Conservation (phyloP, 2,888 invertebrate genomes). For the Mimas tiliae region DNA sequence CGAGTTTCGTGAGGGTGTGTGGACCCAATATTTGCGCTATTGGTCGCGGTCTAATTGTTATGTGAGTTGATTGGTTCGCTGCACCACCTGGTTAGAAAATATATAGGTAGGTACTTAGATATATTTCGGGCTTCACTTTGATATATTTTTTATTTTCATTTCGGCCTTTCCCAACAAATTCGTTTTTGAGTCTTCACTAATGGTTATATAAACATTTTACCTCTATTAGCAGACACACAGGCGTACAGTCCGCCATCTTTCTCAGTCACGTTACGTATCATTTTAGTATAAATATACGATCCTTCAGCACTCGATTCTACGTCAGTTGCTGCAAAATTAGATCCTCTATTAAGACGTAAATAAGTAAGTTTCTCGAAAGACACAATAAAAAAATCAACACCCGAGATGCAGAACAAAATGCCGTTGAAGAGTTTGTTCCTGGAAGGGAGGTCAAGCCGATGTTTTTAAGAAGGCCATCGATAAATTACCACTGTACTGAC, state of each 20-base stretch:
- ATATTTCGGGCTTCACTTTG: too few species aligned
- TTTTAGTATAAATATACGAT: constrained; percentile 55
- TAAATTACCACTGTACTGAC: too few species aligned
- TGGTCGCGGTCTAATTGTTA: constrained; percentile 55
- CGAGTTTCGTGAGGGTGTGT: constrained; percentile 49
- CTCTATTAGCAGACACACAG: constrained; percentile 71
- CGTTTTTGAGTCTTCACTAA: not conserved
- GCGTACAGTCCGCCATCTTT: constrained; percentile 61
- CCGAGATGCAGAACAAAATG: too few species aligned
- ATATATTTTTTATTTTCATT: too few species aligned
- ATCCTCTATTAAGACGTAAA: not conserved
- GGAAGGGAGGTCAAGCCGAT: too few species aligned
- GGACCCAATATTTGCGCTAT: constrained; percentile 66
- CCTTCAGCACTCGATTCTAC: constrained; percentile 57
- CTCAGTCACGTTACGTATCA: constrained; percentile 49
- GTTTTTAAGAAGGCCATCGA: too few species aligned
- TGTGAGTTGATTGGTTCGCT: constrained; percentile 51
- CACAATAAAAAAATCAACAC: too few species aligned
- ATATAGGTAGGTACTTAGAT: not conserved
- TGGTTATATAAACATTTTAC: constrained; percentile 49
- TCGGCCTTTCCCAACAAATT: not conserved
- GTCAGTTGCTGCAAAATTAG: constrained; percentile 50
- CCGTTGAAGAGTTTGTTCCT: too few species aligned
- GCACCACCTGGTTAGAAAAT: constrained; percentile 59
- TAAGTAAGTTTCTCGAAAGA: too few species aligned